These are phyloP conservation scores for Aelia acuminata DNA, from an alignment of 2,888 invertebrate genomes.

Conservation along the genomic window DNA sequence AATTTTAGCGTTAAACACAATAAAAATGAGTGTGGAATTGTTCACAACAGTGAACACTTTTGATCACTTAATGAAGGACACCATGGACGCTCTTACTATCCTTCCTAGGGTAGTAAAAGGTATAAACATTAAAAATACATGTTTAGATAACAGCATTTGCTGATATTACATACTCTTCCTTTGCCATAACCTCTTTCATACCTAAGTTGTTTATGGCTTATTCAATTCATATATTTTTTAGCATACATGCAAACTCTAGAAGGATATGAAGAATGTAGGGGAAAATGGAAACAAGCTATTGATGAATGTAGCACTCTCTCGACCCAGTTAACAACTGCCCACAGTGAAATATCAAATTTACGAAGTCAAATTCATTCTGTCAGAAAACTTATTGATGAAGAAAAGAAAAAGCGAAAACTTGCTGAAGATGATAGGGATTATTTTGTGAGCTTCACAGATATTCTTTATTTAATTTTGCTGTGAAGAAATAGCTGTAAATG, in stretches of 20 bases:
- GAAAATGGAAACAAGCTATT: constrained; percentile 79
- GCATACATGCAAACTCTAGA: constrained; percentile 43
- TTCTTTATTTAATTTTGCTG: not conserved
- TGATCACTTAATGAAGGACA: constrained; percentile 49
- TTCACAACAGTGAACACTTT: constrained; percentile 29
- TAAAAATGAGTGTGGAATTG: constrained; percentile 25
- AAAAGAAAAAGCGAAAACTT: constrained; percentile 79
- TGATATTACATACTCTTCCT: not conserved
- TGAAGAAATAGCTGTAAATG: not conserved
- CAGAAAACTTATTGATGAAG: constrained; percentile 83
- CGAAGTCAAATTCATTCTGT: constrained; percentile 87
- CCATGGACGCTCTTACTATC: constrained; percentile 30
- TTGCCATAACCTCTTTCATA: not conserved
- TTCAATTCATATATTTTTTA: not conserved
- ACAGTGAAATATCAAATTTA: constrained; percentile 80
- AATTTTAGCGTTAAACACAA: not conserved
- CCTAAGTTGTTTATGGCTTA: not conserved
- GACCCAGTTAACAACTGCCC: constrained; percentile 78
- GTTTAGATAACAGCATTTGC: not conserved
- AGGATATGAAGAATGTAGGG: constrained; percentile 68
- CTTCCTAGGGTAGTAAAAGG: constrained; percentile 55
- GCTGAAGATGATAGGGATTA: constrained; percentile 81
- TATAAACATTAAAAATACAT: not conserved
- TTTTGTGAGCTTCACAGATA: constrained; percentile 72
- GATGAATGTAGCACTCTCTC: constrained; percentile 82